A percentile compares a stretch with the other conserved stretches of the same genome.
Conservation (phyloP, 1,140 invertebrate species). For the Hypothenemus hampei region DNA sequence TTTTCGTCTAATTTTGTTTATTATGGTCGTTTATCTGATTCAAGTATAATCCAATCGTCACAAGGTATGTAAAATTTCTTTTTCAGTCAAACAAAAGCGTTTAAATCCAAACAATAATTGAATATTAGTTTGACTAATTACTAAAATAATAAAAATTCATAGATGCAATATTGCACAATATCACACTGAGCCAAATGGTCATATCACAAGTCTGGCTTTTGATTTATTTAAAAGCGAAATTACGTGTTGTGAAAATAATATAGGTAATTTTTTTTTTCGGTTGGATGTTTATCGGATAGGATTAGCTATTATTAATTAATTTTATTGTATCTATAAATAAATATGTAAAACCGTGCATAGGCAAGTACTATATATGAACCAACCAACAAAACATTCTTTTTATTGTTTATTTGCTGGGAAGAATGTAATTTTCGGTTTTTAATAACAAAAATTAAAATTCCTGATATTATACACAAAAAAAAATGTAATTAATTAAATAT, state of each 20-base stretch:
- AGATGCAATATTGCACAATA: not conserved
- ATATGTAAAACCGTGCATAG: slow-evolving; percentile 16
- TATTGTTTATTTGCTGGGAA: too few species aligned
- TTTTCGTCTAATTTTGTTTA: too few species aligned
- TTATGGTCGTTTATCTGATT: too few species aligned
- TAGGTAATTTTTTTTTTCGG: too few species aligned
- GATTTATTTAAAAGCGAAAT: slow-evolving; percentile 9
- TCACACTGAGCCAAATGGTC: not conserved
- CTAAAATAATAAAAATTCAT: slow-evolving; percentile 12
- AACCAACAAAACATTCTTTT: slow-evolving; percentile 8
- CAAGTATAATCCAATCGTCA: too few species aligned
- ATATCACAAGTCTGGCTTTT: not conserved
- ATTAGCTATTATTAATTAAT: slow-evolving; percentile 19
- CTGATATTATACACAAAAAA: too few species aligned
- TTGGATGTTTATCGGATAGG: slow-evolving; percentile 1
- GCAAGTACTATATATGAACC: not conserved
- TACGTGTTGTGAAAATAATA: not conserved
- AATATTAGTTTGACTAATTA: slow-evolving; percentile 4
- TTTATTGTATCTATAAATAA: slow-evolving; percentile 19
- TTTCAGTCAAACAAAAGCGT: not conserved
- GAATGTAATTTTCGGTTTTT: too few species aligned
- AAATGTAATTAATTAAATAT: too few species aligned
- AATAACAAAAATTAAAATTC: too few species aligned
- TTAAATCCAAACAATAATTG: not conserved
- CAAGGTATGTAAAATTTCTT: not conserved